Base-by-base conservation (phyloP, 53 echinoderm and acorn worm genomes). In the Temnopleurus reevesii region DNA sequence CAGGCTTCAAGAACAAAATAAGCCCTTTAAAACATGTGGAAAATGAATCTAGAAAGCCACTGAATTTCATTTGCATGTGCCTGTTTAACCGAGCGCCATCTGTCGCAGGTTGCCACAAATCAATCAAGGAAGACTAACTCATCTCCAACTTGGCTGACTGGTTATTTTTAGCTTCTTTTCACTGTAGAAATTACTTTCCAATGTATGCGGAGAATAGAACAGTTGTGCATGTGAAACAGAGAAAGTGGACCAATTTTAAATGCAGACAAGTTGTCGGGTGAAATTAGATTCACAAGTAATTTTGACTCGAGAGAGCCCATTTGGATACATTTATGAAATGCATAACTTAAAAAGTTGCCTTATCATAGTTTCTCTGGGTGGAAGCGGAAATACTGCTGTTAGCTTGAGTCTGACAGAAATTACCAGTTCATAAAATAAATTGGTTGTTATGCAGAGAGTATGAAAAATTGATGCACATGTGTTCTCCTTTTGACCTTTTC, bases 211-310 rank as follows among this genome's bases (percentile, higher is more conserved):
- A 41, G 71, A 23, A 71, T 41, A 71, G 43, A 41, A 7, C n/a
- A 38, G 38, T 71, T 71, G 71, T 41, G 41, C 41, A n/a, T 21
- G 36, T 8, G 41, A 71, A 71, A 71, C 41, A 41, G 71, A 6
- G n/a, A 71, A 71, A 71, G 15, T 71, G 41, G 71, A 41, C 36
- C 71, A 71, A 71, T 71, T 71, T 71, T n/a, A 71, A 41, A 21
- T 41, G 71, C 71, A 71, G 71, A 71, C 71, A 71, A 36, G 21
- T 71, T 27, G 41, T 23, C 56, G 56, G 59, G 0, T 41, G 41
- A 41, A 71, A 71, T 71, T 71, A 41, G 41, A 71, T 71, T 71
- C 71, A 71, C 41, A 23, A 41, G 43, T 23, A 71, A 71, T 71
- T 71, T 71, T 2, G 21, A n/a, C 9, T 36, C 43, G 71, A 71